Conservation (phyloP, 2,888 invertebrate species). For the Labia minor region DNA sequence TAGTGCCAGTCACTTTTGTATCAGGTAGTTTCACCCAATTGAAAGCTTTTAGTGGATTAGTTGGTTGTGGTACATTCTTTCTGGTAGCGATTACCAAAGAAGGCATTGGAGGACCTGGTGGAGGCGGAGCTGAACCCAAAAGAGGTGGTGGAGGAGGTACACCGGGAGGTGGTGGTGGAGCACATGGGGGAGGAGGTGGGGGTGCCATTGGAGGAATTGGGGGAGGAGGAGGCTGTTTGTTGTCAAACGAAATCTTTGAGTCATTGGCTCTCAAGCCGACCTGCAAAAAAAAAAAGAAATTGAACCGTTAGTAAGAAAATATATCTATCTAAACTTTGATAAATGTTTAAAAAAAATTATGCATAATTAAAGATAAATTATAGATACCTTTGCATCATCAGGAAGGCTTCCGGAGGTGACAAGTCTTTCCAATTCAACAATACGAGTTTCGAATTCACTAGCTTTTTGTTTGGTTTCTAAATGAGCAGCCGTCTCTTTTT, state of each 20-base stretch:
- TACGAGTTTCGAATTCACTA: constrained; percentile 48
- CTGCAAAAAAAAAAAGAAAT: neutral
- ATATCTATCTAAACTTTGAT: no score
- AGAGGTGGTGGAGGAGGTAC: constrained; percentile 41
- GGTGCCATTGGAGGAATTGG: constrained; percentile 44
- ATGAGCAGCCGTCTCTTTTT: constrained; percentile 78
- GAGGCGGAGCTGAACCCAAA: constrained; percentile 27
- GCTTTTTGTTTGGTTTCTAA: constrained; percentile 74
- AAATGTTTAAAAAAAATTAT: no score
- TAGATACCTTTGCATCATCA: constrained; percentile 73
- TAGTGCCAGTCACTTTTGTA: constrained; percentile 76
- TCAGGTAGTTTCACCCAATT: constrained; percentile 96
- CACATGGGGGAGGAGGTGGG: constrained; percentile 43
- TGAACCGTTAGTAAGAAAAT: no score
- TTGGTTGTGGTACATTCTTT: constrained; percentile 87
- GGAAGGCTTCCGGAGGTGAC: constrained; percentile 86
- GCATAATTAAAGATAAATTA: no score
- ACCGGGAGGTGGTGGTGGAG: constrained; percentile 29
- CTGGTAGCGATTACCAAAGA: constrained; percentile 31
- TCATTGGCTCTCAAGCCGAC: neutral
- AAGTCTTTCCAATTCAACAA: constrained; percentile 62
- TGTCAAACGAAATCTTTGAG: neutral
- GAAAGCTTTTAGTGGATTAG: constrained; percentile 88
- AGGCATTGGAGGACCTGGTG: constrained; percentile 28
- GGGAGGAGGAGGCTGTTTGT: constrained; percentile 45